phyloP scores from a whole-genome alignment of 2,797 vertebrate species.

The Eulemur albifrons region DNA sequence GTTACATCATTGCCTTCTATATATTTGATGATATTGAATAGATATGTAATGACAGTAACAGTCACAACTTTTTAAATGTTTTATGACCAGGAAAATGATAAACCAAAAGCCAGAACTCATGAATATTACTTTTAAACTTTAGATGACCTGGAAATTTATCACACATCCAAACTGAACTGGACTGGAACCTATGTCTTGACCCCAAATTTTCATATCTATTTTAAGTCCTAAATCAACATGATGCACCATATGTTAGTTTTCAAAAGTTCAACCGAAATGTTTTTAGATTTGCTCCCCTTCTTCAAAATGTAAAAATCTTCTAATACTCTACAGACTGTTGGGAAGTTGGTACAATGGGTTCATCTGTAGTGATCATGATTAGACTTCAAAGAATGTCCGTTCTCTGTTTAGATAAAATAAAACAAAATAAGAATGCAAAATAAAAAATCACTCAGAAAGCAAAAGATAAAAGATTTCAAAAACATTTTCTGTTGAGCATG shows the following conservation, averaged over 20 bases:
- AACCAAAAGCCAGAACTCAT: conserved; percentile 19
- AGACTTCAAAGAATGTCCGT: conserved; percentile 81
- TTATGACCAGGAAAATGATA: conserved; percentile 31
- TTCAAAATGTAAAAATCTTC: conserved; percentile 79
- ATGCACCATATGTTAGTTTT: conserved; percentile 60
- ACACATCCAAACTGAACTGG: conserved; percentile 5
- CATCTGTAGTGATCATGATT: conserved; percentile 77
- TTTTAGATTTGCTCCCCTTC: conserved; percentile 73
- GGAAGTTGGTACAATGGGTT: conserved; percentile 73
- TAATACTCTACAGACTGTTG: conserved; percentile 76
- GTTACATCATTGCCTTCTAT: neutral
- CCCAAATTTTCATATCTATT: conserved; percentile 13
- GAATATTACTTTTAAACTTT: conserved; percentile 39
- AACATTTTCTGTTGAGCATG: neutral
- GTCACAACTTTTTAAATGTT: neutral
- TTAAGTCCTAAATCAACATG: conserved; percentile 58
- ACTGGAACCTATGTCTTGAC: neutral
- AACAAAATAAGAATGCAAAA: conserved; percentile 79
- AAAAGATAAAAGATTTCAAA: conserved; percentile 58
- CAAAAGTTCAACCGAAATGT: conserved; percentile 47
- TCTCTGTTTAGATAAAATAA: conserved; percentile 82
- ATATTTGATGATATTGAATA: neutral
- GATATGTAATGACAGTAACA: neutral
- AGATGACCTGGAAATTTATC: neutral
- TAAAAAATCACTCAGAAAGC: conserved; percentile 62